Evolutionary conservation across 2,888 invertebrate genomes (phyloP).

Genomic region (Coremacera marginata): DNA sequence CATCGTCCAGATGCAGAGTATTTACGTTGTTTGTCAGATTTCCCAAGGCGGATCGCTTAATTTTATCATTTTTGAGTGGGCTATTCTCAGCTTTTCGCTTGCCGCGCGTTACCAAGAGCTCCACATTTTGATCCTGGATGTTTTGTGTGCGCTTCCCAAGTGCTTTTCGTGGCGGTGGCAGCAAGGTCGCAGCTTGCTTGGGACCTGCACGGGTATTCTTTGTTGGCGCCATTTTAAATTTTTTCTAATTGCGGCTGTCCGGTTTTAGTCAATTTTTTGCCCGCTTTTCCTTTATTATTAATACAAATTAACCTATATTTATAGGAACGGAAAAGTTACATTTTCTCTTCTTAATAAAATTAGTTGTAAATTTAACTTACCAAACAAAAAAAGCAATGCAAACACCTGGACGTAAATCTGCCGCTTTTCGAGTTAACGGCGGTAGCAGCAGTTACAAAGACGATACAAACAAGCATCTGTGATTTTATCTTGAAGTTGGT

Average conservation of each 20-base stretch:
- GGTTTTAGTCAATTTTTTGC: background rate
- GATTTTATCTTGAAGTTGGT: slow-evolving; percentile 25
- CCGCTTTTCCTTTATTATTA: background rate
- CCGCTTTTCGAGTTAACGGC: slow-evolving; percentile 59
- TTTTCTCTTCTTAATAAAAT: background rate
- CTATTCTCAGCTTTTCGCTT: slow-evolving; percentile 88
- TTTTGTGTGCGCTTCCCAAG: slow-evolving; percentile 57
- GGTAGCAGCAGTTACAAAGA: slow-evolving; percentile 45
- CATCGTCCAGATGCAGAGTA: slow-evolving; percentile 57
- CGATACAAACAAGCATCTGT: slow-evolving; percentile 31
- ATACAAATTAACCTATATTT: background rate
- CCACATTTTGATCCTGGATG: slow-evolving; percentile 61
- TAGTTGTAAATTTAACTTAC: background rate
- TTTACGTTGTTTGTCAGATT: slow-evolving; percentile 80
- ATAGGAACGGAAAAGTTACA: background rate
- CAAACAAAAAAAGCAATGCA: slow-evolving; percentile 49
- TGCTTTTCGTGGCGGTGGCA: slow-evolving; percentile 60
- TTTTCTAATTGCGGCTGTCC: slow-evolving; percentile 19
- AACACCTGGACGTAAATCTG: slow-evolving; percentile 53
- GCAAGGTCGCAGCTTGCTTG: slow-evolving; percentile 54
- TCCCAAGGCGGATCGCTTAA: slow-evolving; percentile 87
- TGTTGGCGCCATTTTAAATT: slow-evolving; percentile 66
- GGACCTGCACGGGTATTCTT: slow-evolving; percentile 62
- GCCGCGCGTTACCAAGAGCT: slow-evolving; percentile 65
- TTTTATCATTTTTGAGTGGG: slow-evolving; percentile 79